Percentiles rank a stretch among this genome's conserved stretches.
Conservation (phyloP, 37 sponge, comb jelly and placozoan species). For the Eunapius fragilis region DNA sequence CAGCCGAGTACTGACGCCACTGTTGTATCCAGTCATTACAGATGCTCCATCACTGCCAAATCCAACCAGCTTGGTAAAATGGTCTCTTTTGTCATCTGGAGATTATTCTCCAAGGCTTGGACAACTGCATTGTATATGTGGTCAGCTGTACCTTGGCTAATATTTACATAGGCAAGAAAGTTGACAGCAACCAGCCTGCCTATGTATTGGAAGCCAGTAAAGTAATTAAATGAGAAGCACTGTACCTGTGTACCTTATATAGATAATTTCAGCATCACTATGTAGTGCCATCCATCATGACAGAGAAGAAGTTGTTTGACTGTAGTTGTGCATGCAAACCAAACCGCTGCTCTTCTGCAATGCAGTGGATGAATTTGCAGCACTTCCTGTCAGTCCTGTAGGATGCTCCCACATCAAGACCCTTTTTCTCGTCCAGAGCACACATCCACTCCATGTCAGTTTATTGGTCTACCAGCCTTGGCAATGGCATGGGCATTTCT, state of each 20-base stretch:
- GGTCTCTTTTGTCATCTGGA: too few species aligned
- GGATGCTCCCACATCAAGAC: constrained; percentile 3
- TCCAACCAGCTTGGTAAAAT: too few species aligned
- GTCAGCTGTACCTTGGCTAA: too few species aligned
- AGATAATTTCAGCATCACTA: not conserved
- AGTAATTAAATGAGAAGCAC: too few species aligned
- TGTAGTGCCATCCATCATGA: not conserved
- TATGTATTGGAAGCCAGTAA: too few species aligned
- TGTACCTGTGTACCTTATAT: not conserved
- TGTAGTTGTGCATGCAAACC: not conserved
- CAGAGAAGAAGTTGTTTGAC: not conserved
- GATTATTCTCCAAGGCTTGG: too few species aligned
- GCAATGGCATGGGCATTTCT: constrained; percentile 19
- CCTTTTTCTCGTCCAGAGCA: constrained; percentile 23
- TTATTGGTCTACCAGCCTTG: constrained; percentile 8
- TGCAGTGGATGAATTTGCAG: not conserved
- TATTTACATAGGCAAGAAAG: too few species aligned
- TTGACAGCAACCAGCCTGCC: too few species aligned
- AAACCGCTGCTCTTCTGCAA: constrained; percentile 5
- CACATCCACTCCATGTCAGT: constrained; percentile 18
- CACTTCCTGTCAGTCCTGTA: not conserved
- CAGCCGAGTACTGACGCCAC: too few species aligned
- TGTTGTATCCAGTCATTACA: too few species aligned
- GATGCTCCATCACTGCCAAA: too few species aligned
- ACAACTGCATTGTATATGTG: too few species aligned